Evolutionary conservation across 2,888 invertebrate species (phyloP), one percentile per base, ranked within the genome.

Genomic region (Agrotis puta): DNA sequence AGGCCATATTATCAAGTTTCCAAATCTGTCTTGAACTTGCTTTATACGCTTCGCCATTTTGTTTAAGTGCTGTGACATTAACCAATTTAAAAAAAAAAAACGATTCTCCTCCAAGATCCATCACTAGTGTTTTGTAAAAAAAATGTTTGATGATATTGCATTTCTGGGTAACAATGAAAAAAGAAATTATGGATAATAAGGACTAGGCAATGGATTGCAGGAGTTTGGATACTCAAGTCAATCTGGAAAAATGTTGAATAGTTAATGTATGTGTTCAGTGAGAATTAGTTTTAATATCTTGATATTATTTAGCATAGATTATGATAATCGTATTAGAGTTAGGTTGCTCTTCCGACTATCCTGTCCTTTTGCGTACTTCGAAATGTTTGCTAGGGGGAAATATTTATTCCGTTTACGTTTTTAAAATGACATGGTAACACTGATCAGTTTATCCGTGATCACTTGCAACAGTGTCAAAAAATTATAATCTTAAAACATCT

Each of bases 241-340:
- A 58, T 74, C 71, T 66, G 68, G 58, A 64, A 78, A 78, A 81
- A 74, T 78, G 61, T 72, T 81, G 83, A 85, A 85, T 88, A 88
- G 80, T 87, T 86, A 88, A 79, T 86, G 85, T 91, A 91, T 91
- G 92, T 93, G 92, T 94, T 94, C 93, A 93, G 92, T 94, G 93
- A 93, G 93, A 92, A 89, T 89, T 92, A 92, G 91, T 90, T 91
- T 81, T 89, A 89, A 84, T 85, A 87, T 87, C 88, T 88, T 87
- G 92, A 92, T 93, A 93, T 93, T 93, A 90, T 91, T 93, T 92
- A 91, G 89, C 71, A 81, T 86, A 85, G 73, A 73, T 33, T 77
- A 86, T 75, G 70, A 66, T 89, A 89, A 39, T 87, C 84, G 80
- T 86, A 79, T 88, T 84, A 89, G 88, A 27, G 13, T 85, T 93